Base-by-base conservation (phyloP, 2,113 vertebrate species). In the Cyanistes caeruleus region DNA sequence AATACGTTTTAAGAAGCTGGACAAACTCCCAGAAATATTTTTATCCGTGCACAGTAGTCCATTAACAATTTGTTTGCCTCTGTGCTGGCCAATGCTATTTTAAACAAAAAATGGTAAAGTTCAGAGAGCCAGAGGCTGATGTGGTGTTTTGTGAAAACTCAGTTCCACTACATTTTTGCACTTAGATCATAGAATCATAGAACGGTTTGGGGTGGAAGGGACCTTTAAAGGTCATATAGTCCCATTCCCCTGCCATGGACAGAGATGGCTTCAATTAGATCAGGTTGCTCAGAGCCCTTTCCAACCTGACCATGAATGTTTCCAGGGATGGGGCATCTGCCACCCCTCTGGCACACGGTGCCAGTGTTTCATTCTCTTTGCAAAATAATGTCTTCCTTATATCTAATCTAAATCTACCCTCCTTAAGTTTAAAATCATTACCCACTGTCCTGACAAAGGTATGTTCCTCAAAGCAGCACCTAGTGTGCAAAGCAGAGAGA, bases 11-110 rank as follows among this genome's bases (percentile, higher is more conserved):
- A 58, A 87, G 88, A 93, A 95, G 48, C 94, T 73, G 63, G 67
- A 75, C 22, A 63, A 62, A 64, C 46, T 95, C 79, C 67, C 52
- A 78, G 69, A 90, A 84, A 91, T 88, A 24, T 95, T 93, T 95
- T 89, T 88, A 70, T 46, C 87, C 46, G 11, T 18, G 31, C 43
- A 22, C 15, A 49, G 68, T 9, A 37, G 46, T 58, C 5, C 7
- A 24, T 55, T 75, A 84, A 81, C 75, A 70, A 15, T 44, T 80
- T 73, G 49, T 44, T 65, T 39, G 20, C 49, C 89, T 86, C 73
- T 78, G 4, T 43, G 79, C 49, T 52, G 55, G 53, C 64, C 52
- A 68, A 8, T 44, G 39, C 13, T 62, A 56, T 52, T 92, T 21
- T 72, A 55, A n/a, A 51, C 58, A 37, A 52, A 39, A 96, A 96